A percentile compares a stretch with the other conserved stretches of the same genome.
Evolutionary conservation across 64 coral and sea anemone species (phyloP).

Genomic region (Porites lutea): DNA sequence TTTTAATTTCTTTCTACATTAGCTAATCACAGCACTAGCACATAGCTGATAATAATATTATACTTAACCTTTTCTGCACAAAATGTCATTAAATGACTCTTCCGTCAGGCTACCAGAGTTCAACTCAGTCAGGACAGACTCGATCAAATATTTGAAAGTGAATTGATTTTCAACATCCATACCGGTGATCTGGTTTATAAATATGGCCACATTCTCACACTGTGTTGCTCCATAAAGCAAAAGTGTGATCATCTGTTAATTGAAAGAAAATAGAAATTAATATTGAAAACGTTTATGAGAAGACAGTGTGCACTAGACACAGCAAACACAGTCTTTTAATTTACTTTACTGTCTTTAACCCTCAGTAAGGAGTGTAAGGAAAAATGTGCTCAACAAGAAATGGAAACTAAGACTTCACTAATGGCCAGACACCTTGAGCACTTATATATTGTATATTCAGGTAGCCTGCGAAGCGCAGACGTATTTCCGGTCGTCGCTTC

Average conservation of each 20-base stretch:
- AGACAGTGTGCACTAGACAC: too few species aligned
- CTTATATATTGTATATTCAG: too few species aligned
- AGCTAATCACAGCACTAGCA: too few species aligned
- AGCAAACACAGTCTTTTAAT: too few species aligned
- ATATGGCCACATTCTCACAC: slow-evolving; percentile 42
- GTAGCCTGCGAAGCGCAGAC: too few species aligned
- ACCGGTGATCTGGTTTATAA: slow-evolving; percentile 55
- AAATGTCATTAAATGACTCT: slow-evolving; percentile 27
- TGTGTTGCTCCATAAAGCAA: slow-evolving; percentile 51
- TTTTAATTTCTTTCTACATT: too few species aligned
- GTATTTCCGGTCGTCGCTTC: too few species aligned
- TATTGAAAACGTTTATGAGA: background rate
- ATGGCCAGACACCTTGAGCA: too few species aligned
- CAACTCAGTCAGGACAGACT: slow-evolving; percentile 40
- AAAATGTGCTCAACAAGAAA: too few species aligned
- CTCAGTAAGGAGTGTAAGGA: too few species aligned
- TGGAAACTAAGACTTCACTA: too few species aligned
- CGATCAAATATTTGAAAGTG: slow-evolving; percentile 60
- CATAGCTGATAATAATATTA: background rate
- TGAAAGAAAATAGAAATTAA: background rate
- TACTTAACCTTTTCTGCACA: slow-evolving; percentile 24
- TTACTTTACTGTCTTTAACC: too few species aligned
- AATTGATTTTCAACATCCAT: slow-evolving; percentile 53
- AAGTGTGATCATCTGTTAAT: slow-evolving; percentile 55
- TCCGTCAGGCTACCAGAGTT: slow-evolving; percentile 26